Evolutionary conservation across 2,888 invertebrate genomes (phyloP).

Genomic region (Chrysolina haemoptera): DNA sequence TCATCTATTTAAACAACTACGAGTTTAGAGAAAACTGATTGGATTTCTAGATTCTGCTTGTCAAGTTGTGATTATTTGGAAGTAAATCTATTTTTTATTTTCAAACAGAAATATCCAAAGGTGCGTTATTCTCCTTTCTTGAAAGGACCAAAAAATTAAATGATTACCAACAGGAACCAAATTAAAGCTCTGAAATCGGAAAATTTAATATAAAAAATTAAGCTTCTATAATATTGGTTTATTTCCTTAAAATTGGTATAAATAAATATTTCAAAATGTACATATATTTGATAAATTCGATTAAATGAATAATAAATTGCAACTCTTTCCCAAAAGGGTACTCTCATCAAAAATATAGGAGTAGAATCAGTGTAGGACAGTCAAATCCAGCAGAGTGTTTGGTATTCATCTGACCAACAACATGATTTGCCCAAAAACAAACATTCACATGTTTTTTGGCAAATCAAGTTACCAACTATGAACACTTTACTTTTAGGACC

Average conservation of each 20-base stretch:
- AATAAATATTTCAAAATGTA: conserved; percentile 19
- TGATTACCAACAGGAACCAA: too few species aligned
- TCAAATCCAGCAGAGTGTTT: background rate
- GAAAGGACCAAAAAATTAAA: too few species aligned
- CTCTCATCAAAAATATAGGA: background rate
- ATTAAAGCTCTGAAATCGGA: too few species aligned
- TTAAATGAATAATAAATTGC: background rate
- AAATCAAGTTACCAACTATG: background rate
- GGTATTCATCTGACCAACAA: background rate
- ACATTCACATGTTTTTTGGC: background rate
- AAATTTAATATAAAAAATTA: too few species aligned
- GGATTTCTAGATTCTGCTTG: too few species aligned
- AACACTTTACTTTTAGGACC: background rate
- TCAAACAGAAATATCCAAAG: too few species aligned
- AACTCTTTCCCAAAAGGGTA: background rate
- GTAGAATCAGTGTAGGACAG: conserved; percentile 4
- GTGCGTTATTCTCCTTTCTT: too few species aligned
- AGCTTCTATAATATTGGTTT: background rate
- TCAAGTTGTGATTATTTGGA: too few species aligned
- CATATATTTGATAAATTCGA: conserved; percentile 13
- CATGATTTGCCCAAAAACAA: background rate
- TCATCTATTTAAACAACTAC: too few species aligned
- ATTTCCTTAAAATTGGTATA: conserved; percentile 3
- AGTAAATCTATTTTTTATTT: too few species aligned
- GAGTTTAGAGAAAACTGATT: too few species aligned